Evolutionary conservation across 1,140 invertebrate species (phyloP), one percentile per base, ranked within the genome.

Genomic region (Chironomus striatipennis): DNA sequence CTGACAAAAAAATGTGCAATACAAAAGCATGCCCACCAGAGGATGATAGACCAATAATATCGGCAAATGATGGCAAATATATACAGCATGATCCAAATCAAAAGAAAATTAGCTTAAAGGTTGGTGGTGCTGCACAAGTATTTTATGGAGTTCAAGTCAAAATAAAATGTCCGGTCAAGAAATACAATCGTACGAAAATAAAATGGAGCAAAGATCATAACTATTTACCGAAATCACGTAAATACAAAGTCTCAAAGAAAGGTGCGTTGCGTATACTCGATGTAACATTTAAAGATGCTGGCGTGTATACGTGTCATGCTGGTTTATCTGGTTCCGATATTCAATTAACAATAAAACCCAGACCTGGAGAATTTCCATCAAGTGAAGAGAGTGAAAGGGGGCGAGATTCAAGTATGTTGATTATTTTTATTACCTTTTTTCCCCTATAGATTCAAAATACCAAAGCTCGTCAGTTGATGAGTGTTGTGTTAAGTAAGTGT

Each of bases 141-240:
- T 95, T 92, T 83, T 88, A 90, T 77, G 94, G 93, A 57, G 94
- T 93, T 0, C 90, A 91, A 78, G 86, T 97, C 72, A 95, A 95
- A 82, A 94, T 97, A 76, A 92, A 94, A 79, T 97, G 94, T 80
- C 94, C 93, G 0, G 93, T 95, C 7, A 93, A 93, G 79, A 88
- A 88, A 47, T 90, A 88, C 78, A 91, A 88, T 87, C 89, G 85
- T 80, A 93, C 86, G 79, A 91, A 90, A 81, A 93, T 95, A 75
- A 85, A 89, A 77, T 95, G 93, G 93, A 88, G 87, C 57, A 94
- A 94, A 80, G 91, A 93, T 78, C 87, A 90, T 73, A 88, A 88
- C 76, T 87, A 88, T 65, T 83, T 94, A 74, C 85, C 86, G 8
- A 90, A 90, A 76, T 89, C 88, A 0, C 90, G 90, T 77, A 93